Percentiles rank a stretch among this genome's conserved stretches.
Conservation (phyloP, 2,888 invertebrate genomes). For the Geotrupes spiniger region DNA sequence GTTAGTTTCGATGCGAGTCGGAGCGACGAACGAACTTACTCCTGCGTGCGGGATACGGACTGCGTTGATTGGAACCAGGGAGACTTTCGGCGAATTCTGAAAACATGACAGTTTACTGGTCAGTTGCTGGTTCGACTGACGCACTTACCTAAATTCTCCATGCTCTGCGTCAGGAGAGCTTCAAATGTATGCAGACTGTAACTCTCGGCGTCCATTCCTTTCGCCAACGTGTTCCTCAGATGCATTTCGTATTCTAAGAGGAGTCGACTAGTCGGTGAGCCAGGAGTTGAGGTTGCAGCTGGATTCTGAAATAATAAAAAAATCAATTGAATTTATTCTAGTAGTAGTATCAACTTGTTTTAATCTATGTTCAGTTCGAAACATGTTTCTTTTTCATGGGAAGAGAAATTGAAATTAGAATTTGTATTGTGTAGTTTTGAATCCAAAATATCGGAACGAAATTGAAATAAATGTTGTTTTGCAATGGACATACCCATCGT, state of each 20-base stretch:
- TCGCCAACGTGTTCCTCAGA: constrained; percentile 85
- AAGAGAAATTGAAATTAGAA: too few relatives aligned
- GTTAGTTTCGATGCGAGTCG: background rate
- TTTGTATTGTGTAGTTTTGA: too few relatives aligned
- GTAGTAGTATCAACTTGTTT: too few relatives aligned
- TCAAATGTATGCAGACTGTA: constrained; percentile 93
- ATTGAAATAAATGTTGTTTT: too few relatives aligned
- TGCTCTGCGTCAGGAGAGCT: constrained; percentile 87
- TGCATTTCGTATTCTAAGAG: constrained; percentile 93
- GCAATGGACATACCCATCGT: too few relatives aligned
- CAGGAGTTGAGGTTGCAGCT: constrained; percentile 72
- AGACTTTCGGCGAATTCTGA: constrained; percentile 85
- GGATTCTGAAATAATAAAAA: constrained; percentile 52
- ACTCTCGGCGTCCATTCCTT: constrained; percentile 94
- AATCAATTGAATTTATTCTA: too few relatives aligned
- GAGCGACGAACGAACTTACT: constrained; percentile 60
- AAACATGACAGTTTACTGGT: constrained; percentile 32
- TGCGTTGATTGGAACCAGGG: constrained; percentile 79
- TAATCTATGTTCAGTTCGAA: too few relatives aligned
- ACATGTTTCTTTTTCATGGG: too few relatives aligned
- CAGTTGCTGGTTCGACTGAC: too few relatives aligned
- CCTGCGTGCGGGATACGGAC: constrained; percentile 80
- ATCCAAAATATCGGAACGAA: too few relatives aligned
- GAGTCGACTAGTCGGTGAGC: constrained; percentile 80
- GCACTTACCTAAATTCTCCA: constrained; percentile 85